Evolutionary conservation across 2,888 invertebrate genomes (phyloP).

Genomic region (Mactromeris polynyma): DNA sequence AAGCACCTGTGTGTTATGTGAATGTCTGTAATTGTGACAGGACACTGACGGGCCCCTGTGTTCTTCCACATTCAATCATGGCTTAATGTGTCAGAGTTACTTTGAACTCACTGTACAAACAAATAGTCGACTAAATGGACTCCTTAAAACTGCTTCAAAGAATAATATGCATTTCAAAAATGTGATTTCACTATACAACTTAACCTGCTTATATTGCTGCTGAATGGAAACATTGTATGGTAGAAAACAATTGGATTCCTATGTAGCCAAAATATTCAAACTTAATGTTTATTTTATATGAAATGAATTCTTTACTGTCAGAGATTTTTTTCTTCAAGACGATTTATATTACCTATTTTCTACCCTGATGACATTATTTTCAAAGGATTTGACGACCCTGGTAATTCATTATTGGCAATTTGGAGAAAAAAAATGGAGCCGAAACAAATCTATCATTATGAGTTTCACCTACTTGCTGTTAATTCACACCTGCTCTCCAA

Average conservation of each 20-base stretch:
- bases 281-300: neutral
- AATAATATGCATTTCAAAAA: too few species aligned
- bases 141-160: too few species aligned
- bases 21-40: too few species aligned
- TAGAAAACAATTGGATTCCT: neutral
- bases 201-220: too few species aligned
- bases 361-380: neutral
- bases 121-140: too few species aligned
- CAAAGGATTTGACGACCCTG: neutral
- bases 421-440: neutral
- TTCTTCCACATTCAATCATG: too few species aligned
- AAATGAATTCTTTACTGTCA: neutral
- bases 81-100: too few species aligned
- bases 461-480: neutral
- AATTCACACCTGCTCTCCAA: slow-evolving; percentile 1
- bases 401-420: neutral
- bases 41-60: too few species aligned
- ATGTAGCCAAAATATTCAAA: neutral
- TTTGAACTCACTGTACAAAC: too few species aligned
- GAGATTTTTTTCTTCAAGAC: neutral
- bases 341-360: neutral
- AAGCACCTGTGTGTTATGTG: too few species aligned
- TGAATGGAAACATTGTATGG: neutral
- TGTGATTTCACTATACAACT: too few species aligned
- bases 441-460: slow-evolving; percentile 5